These are phyloP conservation scores for Blennius ocellaris DNA, from an alignment of 2,113 vertebrate genomes.

Conservation along the genomic window DNA sequence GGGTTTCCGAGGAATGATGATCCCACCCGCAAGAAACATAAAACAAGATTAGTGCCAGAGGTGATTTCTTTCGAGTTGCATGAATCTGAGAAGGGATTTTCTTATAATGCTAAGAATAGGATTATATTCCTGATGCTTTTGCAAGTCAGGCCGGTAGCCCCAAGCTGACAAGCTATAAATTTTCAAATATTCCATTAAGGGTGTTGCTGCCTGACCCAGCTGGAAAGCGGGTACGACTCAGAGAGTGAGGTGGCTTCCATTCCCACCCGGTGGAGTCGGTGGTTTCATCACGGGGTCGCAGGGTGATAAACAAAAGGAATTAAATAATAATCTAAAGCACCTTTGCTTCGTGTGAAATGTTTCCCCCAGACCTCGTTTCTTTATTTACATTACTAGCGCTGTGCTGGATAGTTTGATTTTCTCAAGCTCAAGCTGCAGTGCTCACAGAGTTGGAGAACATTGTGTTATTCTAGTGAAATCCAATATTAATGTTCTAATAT, in stretches of 20 bases:
- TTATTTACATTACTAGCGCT: not conserved
- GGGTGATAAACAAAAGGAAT: not conserved
- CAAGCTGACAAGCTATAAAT: not conserved
- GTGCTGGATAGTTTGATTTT: not conserved
- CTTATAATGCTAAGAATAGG: conserved; percentile 15
- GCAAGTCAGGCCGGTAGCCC: conserved; percentile 12
- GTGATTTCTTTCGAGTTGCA: conserved; percentile 35
- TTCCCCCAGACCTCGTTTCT: not conserved
- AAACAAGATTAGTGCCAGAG: conserved; percentile 35
- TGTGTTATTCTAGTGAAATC: too few relatives aligned
- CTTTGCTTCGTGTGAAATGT: not conserved
- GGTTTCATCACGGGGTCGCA: not conserved
- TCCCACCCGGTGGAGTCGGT: not conserved
- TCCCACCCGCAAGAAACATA: conserved; percentile 6
- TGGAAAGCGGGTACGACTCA: not conserved
- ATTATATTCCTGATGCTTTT: conserved; percentile 6
- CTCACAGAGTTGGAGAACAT: too few relatives aligned
- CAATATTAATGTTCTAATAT: too few relatives aligned
- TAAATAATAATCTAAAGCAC: not conserved
- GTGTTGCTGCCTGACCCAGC: not conserved
- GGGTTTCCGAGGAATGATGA: conserved; percentile 18
- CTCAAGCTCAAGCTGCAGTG: not conserved
- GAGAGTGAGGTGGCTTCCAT: not conserved
- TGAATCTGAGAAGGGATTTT: conserved; percentile 23
- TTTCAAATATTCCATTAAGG: conserved; percentile 5